Conservation (phyloP, 2,888 invertebrate genomes). For the Sceliomorpha sp. region DNA sequence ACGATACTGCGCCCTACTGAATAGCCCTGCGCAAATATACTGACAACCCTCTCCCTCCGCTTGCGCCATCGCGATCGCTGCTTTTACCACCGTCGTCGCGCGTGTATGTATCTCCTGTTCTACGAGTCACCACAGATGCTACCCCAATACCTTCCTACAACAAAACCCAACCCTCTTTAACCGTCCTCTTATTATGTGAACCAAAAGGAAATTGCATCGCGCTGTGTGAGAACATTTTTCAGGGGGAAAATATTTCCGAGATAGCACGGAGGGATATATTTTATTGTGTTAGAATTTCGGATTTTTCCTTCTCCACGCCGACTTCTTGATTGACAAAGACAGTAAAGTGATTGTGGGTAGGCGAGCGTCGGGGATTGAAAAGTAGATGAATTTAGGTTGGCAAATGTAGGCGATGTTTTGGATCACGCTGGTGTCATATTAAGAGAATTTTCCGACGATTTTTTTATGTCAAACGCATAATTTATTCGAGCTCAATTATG, state of each 20-base stretch:
- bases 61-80: constrained; percentile 54
- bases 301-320: no score
- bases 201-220: constrained; percentile 43
- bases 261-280: no score
- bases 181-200: constrained; percentile 44
- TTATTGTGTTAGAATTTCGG: no score
- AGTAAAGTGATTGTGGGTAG: no score
- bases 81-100: constrained; percentile 45
- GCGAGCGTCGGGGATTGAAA: no score
- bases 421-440: no score
- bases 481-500: no score
- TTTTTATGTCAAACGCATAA: no score
- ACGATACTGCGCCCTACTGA: constrained; percentile 80
- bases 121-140: constrained; percentile 54
- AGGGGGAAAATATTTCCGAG: neutral
- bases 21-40: constrained; percentile 80
- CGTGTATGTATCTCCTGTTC: constrained; percentile 48
- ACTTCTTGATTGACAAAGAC: no score
- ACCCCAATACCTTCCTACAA: constrained; percentile 41
- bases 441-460: no score
- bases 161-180: constrained; percentile 45
- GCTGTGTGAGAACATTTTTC: constrained; percentile 11
- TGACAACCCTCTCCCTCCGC: constrained; percentile 74
- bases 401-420: no score
- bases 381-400: no score